phyloP scores from a whole-genome alignment of 2,888 invertebrate genomes.

The Drosophila vallismaia region DNA sequence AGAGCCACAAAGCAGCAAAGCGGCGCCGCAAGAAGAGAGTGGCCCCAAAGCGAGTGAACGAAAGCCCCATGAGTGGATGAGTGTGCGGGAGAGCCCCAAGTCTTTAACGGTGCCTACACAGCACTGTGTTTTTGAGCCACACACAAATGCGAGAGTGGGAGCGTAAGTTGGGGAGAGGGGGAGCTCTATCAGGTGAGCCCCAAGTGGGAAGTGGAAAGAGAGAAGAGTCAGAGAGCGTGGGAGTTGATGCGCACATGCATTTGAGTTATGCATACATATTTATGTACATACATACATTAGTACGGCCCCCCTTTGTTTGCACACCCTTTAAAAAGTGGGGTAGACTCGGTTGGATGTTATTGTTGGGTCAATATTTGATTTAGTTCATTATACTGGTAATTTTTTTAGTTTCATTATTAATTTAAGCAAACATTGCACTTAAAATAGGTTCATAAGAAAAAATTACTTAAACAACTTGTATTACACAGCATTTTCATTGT shows the following conservation, averaged over 20 bases:
- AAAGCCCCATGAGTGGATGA: constrained; percentile 18
- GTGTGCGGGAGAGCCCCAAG: constrained; percentile 28
- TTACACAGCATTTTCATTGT: not conserved
- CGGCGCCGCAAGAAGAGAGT: constrained; percentile 25
- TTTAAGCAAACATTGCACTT: not conserved
- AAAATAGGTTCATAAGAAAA: not conserved
- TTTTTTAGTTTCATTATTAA: not conserved
- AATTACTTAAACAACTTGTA: not conserved
- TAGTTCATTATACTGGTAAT: not conserved
- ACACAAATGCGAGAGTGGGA: not conserved
- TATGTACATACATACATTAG: constrained; percentile 1
- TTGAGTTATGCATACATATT: constrained; percentile 6
- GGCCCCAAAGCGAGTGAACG: constrained; percentile 27
- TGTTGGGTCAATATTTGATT: not conserved
- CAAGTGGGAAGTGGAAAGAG: constrained; percentile 3
- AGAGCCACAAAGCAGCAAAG: constrained; percentile 53
- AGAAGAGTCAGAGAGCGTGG: constrained; percentile 52
- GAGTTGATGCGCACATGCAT: constrained; percentile 46
- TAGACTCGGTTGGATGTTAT: not conserved
- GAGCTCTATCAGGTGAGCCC: constrained; percentile 8
- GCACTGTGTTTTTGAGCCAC: not conserved
- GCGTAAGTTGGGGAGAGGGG: constrained; percentile 12
- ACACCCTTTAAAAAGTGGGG: constrained; percentile 14
- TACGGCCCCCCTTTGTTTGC: not conserved
- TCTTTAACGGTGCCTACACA: constrained; percentile 17